A percentile compares a stretch with the other conserved stretches of the same genome.
These are phyloP conservation scores for Chiroxiphia lanceolata DNA, from an alignment of 2,797 vertebrate genomes.

Conservation along the genomic window DNA sequence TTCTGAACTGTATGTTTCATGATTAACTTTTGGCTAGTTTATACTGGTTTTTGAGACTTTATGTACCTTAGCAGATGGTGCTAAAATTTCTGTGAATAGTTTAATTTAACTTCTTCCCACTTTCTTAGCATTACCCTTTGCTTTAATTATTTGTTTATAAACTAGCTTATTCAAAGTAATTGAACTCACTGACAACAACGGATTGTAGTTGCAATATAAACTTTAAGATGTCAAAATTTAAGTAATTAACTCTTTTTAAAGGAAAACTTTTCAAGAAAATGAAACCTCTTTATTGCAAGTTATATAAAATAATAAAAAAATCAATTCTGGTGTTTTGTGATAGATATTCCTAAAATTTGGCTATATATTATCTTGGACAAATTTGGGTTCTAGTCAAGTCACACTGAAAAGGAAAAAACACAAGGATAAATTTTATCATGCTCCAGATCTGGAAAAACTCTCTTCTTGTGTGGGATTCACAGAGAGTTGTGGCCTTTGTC, in stretches of 20 bases:
- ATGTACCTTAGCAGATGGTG: conserved; percentile 9
- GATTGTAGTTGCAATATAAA: background rate
- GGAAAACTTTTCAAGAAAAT: background rate
- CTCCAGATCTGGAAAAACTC: background rate
- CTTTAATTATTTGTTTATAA: conserved; percentile 42
- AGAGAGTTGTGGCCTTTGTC: background rate
- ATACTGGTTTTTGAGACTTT: background rate
- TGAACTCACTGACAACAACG: background rate
- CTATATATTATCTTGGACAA: background rate
- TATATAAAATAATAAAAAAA: background rate
- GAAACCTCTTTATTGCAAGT: background rate
- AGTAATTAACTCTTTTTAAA: background rate
- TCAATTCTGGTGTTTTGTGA: background rate
- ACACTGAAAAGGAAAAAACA: background rate
- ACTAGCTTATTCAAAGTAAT: background rate
- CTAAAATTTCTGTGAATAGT: conserved; percentile 11
- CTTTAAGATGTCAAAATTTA: background rate
- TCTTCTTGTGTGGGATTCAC: background rate
- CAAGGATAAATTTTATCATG: background rate
- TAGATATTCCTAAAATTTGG: background rate
- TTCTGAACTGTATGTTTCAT: background rate
- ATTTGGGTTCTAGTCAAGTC: background rate
- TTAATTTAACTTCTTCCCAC: conserved; percentile 30
- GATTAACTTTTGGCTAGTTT: conserved; percentile 24
- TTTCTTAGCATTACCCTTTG: conserved; percentile 7